Conservation (phyloP, 2,113 vertebrate species). For the Phainopepla nitens region DNA sequence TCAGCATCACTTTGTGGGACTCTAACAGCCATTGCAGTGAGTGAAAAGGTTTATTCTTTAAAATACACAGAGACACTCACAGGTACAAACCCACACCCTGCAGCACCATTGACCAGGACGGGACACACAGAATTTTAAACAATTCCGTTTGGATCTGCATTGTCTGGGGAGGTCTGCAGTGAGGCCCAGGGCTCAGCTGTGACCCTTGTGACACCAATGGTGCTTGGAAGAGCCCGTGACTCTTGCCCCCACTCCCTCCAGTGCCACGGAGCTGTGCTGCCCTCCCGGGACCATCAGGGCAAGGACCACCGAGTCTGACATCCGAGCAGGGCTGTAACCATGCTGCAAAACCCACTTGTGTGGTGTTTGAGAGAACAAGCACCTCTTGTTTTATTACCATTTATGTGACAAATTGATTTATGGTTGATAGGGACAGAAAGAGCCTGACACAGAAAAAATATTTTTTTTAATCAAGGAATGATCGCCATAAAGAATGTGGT, state of each 20-base stretch:
- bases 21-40: background rate
- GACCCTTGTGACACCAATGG: background rate
- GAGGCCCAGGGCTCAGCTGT: background rate
- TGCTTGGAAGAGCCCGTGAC: background rate
- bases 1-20: background rate
- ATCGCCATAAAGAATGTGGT: conserved; percentile 53
- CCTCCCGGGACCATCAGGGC: background rate
- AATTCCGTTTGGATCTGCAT: background rate
- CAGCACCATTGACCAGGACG: background rate
- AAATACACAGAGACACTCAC: background rate
- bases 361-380: background rate
- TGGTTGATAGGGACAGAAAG: conserved; percentile 23
- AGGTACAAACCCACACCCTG: background rate
- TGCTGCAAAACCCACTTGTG: background rate
- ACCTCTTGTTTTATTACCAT: conserved; percentile 37
- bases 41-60: background rate
- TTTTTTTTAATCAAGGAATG: conserved; percentile 60
- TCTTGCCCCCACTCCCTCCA: background rate
- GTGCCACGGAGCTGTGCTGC: background rate
- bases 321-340: rapidly evolving
- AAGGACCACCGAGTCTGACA: rapidly evolving
- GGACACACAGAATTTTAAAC: background rate
- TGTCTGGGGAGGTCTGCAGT: background rate
- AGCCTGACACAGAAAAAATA: conserved; percentile 49
- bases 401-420: conserved; percentile 52